Percentiles rank a stretch among this genome's conserved stretches.
These are phyloP conservation scores for Salvelinus sp. DNA, from an alignment of 2,113 vertebrate species.

Conservation along the genomic window DNA sequence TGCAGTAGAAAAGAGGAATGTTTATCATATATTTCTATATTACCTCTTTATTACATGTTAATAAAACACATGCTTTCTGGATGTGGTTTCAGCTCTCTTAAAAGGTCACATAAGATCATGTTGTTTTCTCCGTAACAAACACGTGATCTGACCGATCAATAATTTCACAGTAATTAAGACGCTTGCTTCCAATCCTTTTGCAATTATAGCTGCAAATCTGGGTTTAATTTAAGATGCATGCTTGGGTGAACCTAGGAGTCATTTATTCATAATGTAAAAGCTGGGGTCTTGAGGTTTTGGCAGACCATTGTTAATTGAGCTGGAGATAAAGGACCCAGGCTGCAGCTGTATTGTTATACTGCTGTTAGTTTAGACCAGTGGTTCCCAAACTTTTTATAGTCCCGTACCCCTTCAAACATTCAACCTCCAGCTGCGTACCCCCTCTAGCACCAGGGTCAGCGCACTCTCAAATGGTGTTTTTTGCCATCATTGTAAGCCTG, in stretches of 20 bases:
- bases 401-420: no score
- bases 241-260: constrained; percentile 28
- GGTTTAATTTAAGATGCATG: constrained; percentile 44
- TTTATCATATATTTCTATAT: no score
- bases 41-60: neutral
- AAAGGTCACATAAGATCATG: neutral
- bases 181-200: constrained; percentile 11
- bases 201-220: constrained; percentile 45
- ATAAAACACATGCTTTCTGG: neutral
- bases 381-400: no score
- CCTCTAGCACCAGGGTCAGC: no score
- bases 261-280: constrained; percentile 23
- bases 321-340: constrained; percentile 10
- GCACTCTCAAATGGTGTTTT: no score
- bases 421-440: no score
- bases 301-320: constrained; percentile 43
- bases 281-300: constrained; percentile 10
- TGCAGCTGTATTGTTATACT: neutral
- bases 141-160: constrained; percentile 4
- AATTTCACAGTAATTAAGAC: constrained; percentile 31
- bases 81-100: neutral
- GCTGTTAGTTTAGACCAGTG: neutral
- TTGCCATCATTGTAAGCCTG: no score
- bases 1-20: no score
- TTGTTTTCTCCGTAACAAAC: neutral